Base-by-base conservation (phyloP, 2,888 invertebrate genomes). In the Sinopyrophorus schimmeli region DNA sequence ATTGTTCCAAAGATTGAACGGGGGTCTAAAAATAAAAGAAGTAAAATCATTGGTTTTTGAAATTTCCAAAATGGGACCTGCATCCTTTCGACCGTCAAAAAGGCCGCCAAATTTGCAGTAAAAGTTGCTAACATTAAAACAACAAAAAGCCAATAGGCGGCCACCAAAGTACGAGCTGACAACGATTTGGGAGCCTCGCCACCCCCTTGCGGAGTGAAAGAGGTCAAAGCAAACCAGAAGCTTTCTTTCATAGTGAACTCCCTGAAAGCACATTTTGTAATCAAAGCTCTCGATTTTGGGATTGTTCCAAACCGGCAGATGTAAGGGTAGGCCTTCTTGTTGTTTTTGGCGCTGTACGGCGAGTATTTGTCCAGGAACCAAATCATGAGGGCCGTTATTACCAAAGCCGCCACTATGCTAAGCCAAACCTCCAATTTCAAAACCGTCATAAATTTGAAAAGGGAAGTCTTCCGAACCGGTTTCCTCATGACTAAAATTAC, bases 381-480 rank as follows among this genome's bases (percentile, higher is more conserved):
- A 49, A 93, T 84, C 85, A 92, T 87, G 46, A 92, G 77, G 0
- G 90, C 92, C 0, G 93, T 93, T 0, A 87, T 78, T 1, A 87
- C 77, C 10, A 93, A 70, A 0, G 93, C 91, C 0, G 84, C 92
- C 2, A 92, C 83, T 47, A 94, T 92, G 62, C 89, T 89, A 5
- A 90, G 69, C 92, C 93, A 93, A 1, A 94, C 93, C 71, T 93
- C 92, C 0, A 87, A 75, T 2, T 88, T 82, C 3, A 94, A 76
- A 0, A 94, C 94, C 0, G 92, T 92, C 91, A 93, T 92, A 74
- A 94, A 94, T 72, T 92, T 92, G 73, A 94, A 93, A 0, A 93
- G 76, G 0, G 92, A 91, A 0, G 90, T 88, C 68, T 87, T 86
- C 0, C 86, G 78, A 1, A 84, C 80, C 0, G 90, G 89, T 63